Evolutionary conservation across 2,797 vertebrate genomes (phyloP).

Genomic region (Karalla daura): DNA sequence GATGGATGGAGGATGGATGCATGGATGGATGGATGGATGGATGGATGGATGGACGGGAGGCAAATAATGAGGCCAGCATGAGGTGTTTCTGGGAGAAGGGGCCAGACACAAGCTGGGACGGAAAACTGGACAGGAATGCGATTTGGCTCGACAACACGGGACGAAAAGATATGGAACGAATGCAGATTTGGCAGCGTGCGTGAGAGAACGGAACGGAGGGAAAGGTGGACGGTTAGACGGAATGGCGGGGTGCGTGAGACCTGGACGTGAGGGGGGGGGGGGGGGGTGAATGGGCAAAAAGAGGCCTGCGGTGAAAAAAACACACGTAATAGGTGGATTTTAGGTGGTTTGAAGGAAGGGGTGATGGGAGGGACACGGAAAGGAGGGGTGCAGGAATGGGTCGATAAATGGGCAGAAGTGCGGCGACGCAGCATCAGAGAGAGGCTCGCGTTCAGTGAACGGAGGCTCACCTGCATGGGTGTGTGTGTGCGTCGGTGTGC

Average conservation of each 20-base stretch:
- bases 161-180: not conserved
- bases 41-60: not conserved
- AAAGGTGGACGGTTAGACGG: not conserved
- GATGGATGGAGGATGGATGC: too few relatives aligned
- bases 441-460: too few relatives aligned
- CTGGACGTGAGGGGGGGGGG: not conserved
- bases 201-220: not conserved
- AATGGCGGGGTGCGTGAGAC: not conserved
- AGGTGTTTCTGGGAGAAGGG: not conserved
- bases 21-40: slow-evolving; percentile 18
- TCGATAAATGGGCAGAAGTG: not conserved
- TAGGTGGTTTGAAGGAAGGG: too few relatives aligned
- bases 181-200: not conserved
- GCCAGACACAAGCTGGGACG: not conserved
- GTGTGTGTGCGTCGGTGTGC: too few relatives aligned
- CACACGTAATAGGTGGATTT: not conserved
- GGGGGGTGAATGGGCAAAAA: not conserved
- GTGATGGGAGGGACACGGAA: not conserved
- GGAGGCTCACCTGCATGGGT: too few relatives aligned
- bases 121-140: not conserved
- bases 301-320: not conserved
- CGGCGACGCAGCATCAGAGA: too few relatives aligned
- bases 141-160: not conserved
- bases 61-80: not conserved
- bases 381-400: not conserved